Evolutionary conservation across 53 echinoderm and acorn worm genomes (phyloP), one percentile per base, ranked within the genome.

Genomic region (Actinopyga echinites): DNA sequence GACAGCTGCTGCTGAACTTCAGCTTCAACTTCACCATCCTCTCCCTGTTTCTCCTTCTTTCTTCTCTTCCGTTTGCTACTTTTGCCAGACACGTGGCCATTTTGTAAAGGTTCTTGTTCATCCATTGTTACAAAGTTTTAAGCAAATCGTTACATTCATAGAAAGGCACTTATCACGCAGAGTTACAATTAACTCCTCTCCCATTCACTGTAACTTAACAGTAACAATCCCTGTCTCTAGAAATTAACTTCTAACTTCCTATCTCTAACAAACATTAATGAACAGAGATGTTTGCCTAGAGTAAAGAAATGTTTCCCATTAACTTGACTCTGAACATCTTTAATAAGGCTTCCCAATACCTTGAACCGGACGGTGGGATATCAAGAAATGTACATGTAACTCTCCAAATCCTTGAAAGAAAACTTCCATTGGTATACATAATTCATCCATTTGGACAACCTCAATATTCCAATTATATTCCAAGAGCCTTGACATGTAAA

Each of bases 381-480:
- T 43, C 44, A 44, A 12, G 25, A 71, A 71, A 15, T 15, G 17
- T 25, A 71, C 12, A 15, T 15, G 17, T 25, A 71, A 4, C 42
- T 69, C 71, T 71, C 71, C 71, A 44, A 71, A 44, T 2, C 71
- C 71, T 25, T 26, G 12, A 8, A 28, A 32, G 13, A 42, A 71
- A 44, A 13, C 25, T 71, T 23, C 3, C 25, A 42, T 22, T 71
- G 71, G 24, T 44, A 71, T 25, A 71, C 21, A 71, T 12, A 23
- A 25, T n/a, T 26, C 21, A 42, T 71, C 71, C 71, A 71, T 71
- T 71, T 43, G n/a, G 71, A 71, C 15, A 71, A 25, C 28, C 40
- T n/a, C n/a, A n/a, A n/a, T 71, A 71, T 71, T 71, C 71, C 71
- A 71, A 71, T 71, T 71, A 71, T 71, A 71, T 71, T 71, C 71